A percentile compares a stretch with the other conserved stretches of the same genome.
phyloP scores from a whole-genome alignment of 2,113 vertebrate genomes.

The Nasalis larvatus region DNA sequence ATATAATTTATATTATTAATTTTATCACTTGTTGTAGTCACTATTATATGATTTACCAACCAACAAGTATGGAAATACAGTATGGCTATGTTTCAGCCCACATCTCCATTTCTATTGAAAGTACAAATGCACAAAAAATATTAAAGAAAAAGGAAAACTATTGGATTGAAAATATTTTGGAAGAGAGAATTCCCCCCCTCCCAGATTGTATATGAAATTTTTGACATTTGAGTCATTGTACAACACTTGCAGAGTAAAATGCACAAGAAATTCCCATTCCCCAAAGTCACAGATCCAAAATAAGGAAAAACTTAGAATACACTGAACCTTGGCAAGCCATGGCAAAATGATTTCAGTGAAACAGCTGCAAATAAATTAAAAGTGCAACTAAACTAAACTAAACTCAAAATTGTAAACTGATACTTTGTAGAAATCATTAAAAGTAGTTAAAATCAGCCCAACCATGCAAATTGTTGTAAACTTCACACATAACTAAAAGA shows the following conservation, averaged over 20 bases:
- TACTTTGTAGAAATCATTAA: conserved; percentile 52
- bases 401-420: conserved; percentile 42
- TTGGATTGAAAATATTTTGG: conserved; percentile 43
- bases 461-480: conserved; percentile 32
- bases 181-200: not conserved
- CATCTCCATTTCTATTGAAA: conserved; percentile 5
- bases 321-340: conserved; percentile 53
- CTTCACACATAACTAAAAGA: conserved; percentile 46
- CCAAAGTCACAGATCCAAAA: conserved; percentile 66
- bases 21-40: not conserved
- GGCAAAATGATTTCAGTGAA: conserved; percentile 65
- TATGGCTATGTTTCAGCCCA: not conserved
- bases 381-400: conserved; percentile 54
- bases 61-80: not conserved
- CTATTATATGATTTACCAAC: not conserved
- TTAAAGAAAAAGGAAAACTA: conserved; percentile 18
- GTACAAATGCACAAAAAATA: not conserved
- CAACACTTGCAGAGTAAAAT: conserved; percentile 56
- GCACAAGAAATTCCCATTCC: conserved; percentile 64
- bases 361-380: conserved; percentile 71
- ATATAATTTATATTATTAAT: not conserved
- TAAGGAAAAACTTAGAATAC: conserved; percentile 72
- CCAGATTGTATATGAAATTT: conserved; percentile 42
- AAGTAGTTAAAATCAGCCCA: conserved; percentile 28
- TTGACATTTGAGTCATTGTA: conserved; percentile 62